Percentiles rank a stretch among this genome's conserved stretches.
These are phyloP conservation scores for Choloepus didactylus DNA, from an alignment of 2,797 vertebrate species.

Conservation along the genomic window DNA sequence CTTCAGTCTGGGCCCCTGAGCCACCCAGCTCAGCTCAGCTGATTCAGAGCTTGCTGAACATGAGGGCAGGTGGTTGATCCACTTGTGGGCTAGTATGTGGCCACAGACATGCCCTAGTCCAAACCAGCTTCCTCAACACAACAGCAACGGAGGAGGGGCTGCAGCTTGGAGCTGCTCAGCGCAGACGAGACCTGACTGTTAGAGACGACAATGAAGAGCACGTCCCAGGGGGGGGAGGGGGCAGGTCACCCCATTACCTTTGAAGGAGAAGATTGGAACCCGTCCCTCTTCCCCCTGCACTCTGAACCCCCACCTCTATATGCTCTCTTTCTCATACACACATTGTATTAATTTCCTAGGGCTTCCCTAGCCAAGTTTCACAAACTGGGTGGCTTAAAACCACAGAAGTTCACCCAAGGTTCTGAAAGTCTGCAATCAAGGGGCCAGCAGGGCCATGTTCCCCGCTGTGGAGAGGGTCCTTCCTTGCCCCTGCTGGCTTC, in stretches of 20 bases:
- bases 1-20: no score
- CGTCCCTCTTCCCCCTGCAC: not conserved
- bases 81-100: accelerated
- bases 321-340: no score
- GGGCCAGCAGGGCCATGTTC: no score
- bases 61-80: accelerated
- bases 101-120: not conserved
- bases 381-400: no score
- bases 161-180: accelerated
- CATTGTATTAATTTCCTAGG: not conserved
- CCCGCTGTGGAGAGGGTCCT: no score
- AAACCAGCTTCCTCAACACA: not conserved
- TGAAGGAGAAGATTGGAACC: not conserved
- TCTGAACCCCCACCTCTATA: no score
- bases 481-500: no score
- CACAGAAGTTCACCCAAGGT: no score
- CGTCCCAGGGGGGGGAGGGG: accelerated
- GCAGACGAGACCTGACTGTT: not conserved
- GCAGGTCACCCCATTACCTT: accelerated
- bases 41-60: not conserved
- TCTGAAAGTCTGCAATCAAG: no score
- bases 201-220: no score
- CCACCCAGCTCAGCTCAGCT: not conserved
- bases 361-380: no score
- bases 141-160: not conserved